Conservation (phyloP, 30 jellyfish, hydroid and myxozoan species). For the Rhopilema esculentum region DNA sequence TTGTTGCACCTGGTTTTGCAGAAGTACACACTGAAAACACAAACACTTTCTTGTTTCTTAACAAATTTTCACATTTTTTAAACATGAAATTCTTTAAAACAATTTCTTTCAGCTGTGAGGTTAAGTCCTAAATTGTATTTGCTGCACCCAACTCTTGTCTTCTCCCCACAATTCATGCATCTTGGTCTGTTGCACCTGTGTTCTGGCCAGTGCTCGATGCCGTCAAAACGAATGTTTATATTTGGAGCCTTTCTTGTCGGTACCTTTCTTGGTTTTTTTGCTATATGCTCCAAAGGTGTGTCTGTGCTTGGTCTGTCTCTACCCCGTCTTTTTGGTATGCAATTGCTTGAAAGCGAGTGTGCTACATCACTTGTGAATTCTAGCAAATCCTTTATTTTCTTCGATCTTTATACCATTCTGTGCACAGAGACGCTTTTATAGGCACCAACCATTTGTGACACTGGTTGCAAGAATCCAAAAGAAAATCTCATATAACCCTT, state of each 20-base stretch:
- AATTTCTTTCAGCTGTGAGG: constrained; percentile 5
- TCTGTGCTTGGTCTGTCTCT: constrained; percentile 43
- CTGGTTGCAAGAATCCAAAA: constrained; percentile 22
- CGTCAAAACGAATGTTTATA: constrained; percentile 19
- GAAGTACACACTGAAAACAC: too few species aligned
- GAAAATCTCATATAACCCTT: constrained; percentile 24
- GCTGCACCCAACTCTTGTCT: constrained; percentile 31
- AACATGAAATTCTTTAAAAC: not conserved
- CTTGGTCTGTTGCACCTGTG: constrained; percentile 35
- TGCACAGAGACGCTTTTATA: not conserved
- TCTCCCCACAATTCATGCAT: constrained; percentile 23
- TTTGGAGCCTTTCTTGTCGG: not conserved
- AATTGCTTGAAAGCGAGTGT: not conserved
- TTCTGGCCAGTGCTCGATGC: constrained; percentile 44
- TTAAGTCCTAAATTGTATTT: constrained; percentile 2
- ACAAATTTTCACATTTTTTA: not conserved
- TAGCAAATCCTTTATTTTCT: too few species aligned
- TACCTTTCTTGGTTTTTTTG: constrained; percentile 27
- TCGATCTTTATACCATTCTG: constrained; percentile 17
- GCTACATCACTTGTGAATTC: constrained; percentile 29
- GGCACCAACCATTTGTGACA: not conserved
- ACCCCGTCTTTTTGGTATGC: constrained; percentile 8
- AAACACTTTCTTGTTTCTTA: too few species aligned
- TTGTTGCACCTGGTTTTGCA: not conserved
- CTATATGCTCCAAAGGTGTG: not conserved